Evolutionary conservation across 2,113 vertebrate genomes (phyloP).

Genomic region (Hydrochoerus hydrochaeris): DNA sequence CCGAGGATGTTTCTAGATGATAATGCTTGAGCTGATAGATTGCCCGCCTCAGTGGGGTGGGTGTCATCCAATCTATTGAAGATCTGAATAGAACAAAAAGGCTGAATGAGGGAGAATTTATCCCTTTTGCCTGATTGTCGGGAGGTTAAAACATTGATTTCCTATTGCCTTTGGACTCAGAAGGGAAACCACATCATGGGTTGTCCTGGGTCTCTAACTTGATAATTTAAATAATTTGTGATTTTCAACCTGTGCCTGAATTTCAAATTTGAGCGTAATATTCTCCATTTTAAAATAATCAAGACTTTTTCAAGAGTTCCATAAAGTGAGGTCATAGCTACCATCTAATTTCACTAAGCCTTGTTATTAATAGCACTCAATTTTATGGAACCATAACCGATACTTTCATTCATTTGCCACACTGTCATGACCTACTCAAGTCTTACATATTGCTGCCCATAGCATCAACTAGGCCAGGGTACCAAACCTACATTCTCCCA

Average conservation of each 20-base stretch:
- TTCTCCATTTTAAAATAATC: background rate
- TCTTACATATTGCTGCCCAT: background rate
- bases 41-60: background rate
- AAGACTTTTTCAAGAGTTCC: background rate
- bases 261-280: background rate
- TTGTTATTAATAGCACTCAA: background rate
- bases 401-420: background rate
- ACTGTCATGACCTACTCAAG: background rate
- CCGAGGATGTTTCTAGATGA: background rate
- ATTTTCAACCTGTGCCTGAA: background rate
- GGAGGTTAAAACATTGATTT: background rate
- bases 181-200: background rate
- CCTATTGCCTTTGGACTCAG: background rate
- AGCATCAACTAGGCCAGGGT: background rate
- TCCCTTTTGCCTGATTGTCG: background rate
- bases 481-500: background rate
- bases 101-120: background rate
- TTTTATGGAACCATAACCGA: background rate
- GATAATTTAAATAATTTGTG: background rate
- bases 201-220: background rate
- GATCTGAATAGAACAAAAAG: background rate
- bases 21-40: background rate
- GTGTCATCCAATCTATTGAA: background rate
- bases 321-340: background rate
- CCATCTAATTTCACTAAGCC: background rate